phyloP scores from a whole-genome alignment of 2,797 vertebrate genomes.

The Lateolabrax maculatus region DNA sequence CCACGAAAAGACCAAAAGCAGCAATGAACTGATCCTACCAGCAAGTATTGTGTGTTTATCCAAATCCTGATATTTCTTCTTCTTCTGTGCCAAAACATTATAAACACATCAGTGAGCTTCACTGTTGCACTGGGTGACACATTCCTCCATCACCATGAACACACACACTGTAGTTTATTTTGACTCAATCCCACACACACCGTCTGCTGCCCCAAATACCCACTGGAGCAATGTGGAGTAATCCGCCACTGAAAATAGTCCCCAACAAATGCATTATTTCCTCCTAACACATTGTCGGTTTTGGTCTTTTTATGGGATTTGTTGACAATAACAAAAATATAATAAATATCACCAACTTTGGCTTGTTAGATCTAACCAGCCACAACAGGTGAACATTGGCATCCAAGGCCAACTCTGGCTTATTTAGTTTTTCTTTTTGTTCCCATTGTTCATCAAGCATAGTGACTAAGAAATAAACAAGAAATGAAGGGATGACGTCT shows the following conservation, averaged over 20 bases:
- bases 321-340: background rate
- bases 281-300: background rate
- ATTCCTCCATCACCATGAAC: background rate
- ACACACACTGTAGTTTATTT: background rate
- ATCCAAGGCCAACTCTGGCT: background rate
- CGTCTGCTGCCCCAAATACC: background rate
- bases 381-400: background rate
- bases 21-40: background rate
- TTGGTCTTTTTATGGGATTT: background rate
- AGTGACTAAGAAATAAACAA: too few relatives aligned
- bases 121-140: background rate
- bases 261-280: background rate
- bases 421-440: background rate
- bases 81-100: background rate
- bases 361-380: background rate
- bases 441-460: too few relatives aligned
- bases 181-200: background rate
- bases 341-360: background rate
- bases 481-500: background rate
- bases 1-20: background rate
- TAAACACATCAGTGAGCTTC: background rate
- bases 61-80: background rate
- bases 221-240: constrained; percentile 2
- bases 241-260: background rate
- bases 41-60: background rate